Evolutionary conservation across 2,113 vertebrate species (phyloP).

Genomic region (Pygoscelis adeliae): DNA sequence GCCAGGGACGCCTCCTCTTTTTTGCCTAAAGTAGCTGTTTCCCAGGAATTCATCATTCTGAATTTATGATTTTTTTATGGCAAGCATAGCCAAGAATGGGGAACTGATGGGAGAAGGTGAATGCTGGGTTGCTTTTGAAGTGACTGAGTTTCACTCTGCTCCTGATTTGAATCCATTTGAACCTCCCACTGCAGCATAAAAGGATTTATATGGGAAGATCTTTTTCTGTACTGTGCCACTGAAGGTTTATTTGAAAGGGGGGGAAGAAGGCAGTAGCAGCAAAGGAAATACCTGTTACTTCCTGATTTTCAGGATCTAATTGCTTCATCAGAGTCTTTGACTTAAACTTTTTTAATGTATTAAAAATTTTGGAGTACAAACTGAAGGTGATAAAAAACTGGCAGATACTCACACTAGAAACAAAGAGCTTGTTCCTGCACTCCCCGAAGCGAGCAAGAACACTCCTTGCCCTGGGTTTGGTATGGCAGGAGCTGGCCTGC

Average conservation of each 20-base stretch:
- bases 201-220: not conserved
- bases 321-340: not conserved
- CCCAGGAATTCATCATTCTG: not conserved
- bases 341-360: not conserved
- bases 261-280: not conserved
- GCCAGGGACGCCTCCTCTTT: not conserved
- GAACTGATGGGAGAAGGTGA: not conserved
- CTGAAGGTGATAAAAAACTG: not conserved
- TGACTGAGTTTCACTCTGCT: not conserved
- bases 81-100: not conserved
- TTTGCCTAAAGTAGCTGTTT: not conserved
- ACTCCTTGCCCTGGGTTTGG: accelerated
- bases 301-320: not conserved
- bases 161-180: not conserved
- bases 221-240: not conserved
- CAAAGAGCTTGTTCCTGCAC: not conserved
- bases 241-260: not conserved
- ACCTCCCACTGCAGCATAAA: not conserved
- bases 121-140: not conserved
- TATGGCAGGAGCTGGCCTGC: not conserved
- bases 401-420: not conserved
- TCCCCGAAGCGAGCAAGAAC: not conserved
- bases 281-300: not conserved
- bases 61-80: not conserved
- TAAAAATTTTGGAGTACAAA: not conserved